A percentile compares a stretch with the other conserved stretches of the same genome.
phyloP scores from a whole-genome alignment of 2,888 invertebrate species.

The Fragum whitleyi region DNA sequence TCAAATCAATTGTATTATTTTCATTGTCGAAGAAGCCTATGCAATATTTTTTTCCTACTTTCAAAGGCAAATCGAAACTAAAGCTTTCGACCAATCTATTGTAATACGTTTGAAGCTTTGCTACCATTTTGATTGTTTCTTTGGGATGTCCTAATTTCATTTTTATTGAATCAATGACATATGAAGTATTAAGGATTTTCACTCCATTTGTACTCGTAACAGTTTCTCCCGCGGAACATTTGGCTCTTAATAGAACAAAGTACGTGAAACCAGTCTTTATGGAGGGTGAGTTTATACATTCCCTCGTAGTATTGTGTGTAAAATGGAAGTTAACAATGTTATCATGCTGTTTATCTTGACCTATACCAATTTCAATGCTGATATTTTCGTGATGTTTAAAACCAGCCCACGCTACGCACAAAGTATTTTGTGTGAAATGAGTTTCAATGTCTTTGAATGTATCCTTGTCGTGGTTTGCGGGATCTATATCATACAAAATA shows the following conservation, averaged over 20 bases:
- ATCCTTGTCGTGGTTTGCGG: neutral
- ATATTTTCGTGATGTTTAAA: constrained; percentile 39
- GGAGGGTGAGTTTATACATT: constrained; percentile 11
- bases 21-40: neutral
- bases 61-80: neutral
- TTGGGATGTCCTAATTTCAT: neutral
- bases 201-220: constrained; percentile 58
- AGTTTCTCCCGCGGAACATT: constrained; percentile 44
- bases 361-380: constrained; percentile 28
- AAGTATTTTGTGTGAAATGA: constrained; percentile 23
- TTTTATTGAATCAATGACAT: constrained; percentile 18
- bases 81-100: neutral
- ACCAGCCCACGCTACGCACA: constrained; percentile 35
- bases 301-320: neutral
- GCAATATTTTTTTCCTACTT: neutral
- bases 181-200: constrained; percentile 23
- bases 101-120: neutral
- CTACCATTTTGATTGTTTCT: neutral
- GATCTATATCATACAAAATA: constrained; percentile 48
- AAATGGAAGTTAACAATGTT: constrained; percentile 6
- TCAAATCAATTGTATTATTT: neutral
- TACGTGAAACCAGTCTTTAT: neutral
- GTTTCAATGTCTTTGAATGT: constrained; percentile 15
- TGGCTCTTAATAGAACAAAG: constrained; percentile 37
- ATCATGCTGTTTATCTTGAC: neutral